These are phyloP conservation scores for Lagopus leucura DNA, from an alignment of 2,113 vertebrate species.

Conservation along the genomic window DNA sequence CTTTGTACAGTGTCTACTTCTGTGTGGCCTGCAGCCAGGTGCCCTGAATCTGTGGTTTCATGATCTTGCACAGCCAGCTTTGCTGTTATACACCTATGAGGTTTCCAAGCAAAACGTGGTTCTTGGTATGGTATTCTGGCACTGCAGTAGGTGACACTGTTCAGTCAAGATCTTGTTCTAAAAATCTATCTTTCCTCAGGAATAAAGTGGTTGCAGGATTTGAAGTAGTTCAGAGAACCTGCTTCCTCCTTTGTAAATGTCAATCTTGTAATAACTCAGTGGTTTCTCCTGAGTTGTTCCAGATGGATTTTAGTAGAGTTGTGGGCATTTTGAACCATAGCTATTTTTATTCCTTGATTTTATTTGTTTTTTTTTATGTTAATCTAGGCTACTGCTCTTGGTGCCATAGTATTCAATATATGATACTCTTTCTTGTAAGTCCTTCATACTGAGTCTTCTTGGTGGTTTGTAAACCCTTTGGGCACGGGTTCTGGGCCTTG, in stretches of 20 bases:
- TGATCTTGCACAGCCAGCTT: neutral
- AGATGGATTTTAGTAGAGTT: neutral
- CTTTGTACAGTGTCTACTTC: constrained; percentile 21
- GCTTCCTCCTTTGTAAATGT: neutral
- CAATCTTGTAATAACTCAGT: neutral
- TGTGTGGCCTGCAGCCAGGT: constrained; percentile 1
- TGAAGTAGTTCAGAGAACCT: neutral
- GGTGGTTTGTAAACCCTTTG: constrained; percentile 1
- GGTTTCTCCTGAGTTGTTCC: constrained; percentile 17
- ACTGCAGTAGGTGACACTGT: constrained; percentile 38
- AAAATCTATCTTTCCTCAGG: neutral
- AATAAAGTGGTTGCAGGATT: neutral
- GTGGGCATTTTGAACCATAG: neutral
- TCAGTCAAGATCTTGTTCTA: neutral
- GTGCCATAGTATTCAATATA: neutral
- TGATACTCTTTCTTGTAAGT: neutral
- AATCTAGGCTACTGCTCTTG: neutral
- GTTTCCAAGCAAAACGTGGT: neutral
- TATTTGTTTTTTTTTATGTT: neutral
- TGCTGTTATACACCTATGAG: neutral
- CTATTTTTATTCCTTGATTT: neutral
- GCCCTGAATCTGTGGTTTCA: neutral
- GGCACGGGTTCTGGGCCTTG: neutral
- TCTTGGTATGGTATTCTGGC: neutral
- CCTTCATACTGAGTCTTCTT: neutral